A percentile compares a stretch with the other conserved stretches of the same genome.
phyloP scores from a whole-genome alignment of 1,140 invertebrate genomes.

The Coptotermes formosanus region DNA sequence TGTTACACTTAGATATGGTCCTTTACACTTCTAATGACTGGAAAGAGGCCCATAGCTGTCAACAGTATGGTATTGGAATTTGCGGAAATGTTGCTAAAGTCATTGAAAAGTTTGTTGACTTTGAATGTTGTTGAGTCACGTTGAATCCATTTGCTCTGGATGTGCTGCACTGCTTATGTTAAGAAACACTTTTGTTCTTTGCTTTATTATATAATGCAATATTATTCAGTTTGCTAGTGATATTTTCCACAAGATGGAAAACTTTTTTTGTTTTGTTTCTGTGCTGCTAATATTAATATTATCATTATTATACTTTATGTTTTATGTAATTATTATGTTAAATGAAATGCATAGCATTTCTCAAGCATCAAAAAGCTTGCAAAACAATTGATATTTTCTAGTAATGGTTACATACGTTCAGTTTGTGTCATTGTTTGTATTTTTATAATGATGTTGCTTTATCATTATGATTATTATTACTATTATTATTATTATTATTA shows the following conservation, averaged over 20 bases:
- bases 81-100: too few species aligned
- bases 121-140: too few species aligned
- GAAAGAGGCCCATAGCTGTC: too few species aligned
- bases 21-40: too few species aligned
- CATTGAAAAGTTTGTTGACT: too few species aligned
- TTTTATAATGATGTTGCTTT: background rate
- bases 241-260: background rate
- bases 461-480: background rate
- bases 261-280: background rate
- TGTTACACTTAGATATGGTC: too few species aligned
- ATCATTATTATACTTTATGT: background rate
- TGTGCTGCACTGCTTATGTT: too few species aligned
- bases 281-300: background rate
- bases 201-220: slow-evolving; percentile 14
- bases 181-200: background rate
- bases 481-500: background rate
- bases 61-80: too few species aligned
- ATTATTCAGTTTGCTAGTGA: background rate
- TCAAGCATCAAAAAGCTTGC: background rate
- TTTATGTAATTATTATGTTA: background rate
- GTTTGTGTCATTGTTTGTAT: slow-evolving; percentile 7
- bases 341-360: slow-evolving; percentile 6
- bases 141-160: too few species aligned
- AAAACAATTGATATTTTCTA: slow-evolving; percentile 18
- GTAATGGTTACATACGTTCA: background rate